These are phyloP conservation scores for Marisa cornuarietis DNA, from an alignment of 1,140 invertebrate genomes.

Conservation along the genomic window DNA sequence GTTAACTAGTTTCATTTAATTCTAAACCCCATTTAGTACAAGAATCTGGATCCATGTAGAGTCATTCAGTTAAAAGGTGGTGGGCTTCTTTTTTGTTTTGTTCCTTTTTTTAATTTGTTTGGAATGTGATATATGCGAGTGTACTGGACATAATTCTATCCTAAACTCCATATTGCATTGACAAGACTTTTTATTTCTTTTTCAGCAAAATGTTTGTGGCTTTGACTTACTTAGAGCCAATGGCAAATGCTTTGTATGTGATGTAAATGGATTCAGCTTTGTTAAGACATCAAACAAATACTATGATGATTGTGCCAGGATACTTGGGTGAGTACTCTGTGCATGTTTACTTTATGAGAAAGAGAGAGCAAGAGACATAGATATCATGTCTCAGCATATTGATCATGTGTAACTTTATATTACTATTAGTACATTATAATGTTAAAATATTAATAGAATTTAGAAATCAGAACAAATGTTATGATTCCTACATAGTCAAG, in stretches of 20 bases:
- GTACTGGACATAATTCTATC: too few species aligned
- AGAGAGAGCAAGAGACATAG: neutral
- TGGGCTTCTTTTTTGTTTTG: too few species aligned
- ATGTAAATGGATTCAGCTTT: conserved; percentile 99
- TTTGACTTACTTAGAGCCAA: conserved; percentile 98
- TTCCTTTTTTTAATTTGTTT: too few species aligned
- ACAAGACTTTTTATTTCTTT: conserved; percentile 12
- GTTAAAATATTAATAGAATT: too few species aligned
- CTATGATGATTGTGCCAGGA: conserved; percentile 99
- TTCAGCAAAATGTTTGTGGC: conserved; percentile 95
- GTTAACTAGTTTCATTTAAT: too few species aligned
- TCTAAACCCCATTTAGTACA: too few species aligned
- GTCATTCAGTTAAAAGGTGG: too few species aligned
- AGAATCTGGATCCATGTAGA: too few species aligned
- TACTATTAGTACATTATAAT: too few species aligned
- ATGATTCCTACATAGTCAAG: neutral
- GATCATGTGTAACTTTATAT: too few species aligned
- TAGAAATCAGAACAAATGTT: neutral
- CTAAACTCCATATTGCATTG: too few species aligned
- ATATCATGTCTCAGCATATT: neutral
- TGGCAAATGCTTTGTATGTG: conserved; percentile 98
- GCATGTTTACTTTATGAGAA: neutral
- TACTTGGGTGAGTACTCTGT: conserved; percentile 72
- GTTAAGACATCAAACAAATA: conserved; percentile 99
- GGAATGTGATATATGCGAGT: too few species aligned